Conservation (phyloP, 2,888 invertebrate species). For the Pteria penguin region DNA sequence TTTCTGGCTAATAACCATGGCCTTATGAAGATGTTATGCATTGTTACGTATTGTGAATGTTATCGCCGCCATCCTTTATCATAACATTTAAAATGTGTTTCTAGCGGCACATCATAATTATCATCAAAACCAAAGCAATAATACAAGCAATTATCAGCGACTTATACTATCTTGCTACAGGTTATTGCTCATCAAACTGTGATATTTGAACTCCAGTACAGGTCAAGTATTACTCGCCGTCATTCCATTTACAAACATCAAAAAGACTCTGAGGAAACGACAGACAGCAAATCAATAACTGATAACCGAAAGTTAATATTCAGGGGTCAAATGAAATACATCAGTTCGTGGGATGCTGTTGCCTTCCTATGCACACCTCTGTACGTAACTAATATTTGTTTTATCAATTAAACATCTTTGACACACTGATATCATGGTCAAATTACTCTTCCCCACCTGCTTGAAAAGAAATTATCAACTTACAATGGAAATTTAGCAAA, state of each 20-base stretch:
- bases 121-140: too few relatives aligned
- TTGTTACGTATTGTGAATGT: too few relatives aligned
- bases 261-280: not conserved
- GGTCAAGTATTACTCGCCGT: slow-evolving; percentile 72
- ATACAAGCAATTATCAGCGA: too few relatives aligned
- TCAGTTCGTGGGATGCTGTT: slow-evolving; percentile 89
- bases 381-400: slow-evolving; percentile 83
- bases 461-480: too few relatives aligned
- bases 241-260: not conserved
- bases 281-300: not conserved
- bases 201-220: slow-evolving; percentile 89
- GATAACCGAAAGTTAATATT: slow-evolving; percentile 76
- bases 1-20: too few relatives aligned
- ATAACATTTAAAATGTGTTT: too few relatives aligned
- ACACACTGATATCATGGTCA: not conserved
- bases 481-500: too few relatives aligned
- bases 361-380: slow-evolving; percentile 93
- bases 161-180: too few relatives aligned
- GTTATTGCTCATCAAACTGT: slow-evolving; percentile 75
- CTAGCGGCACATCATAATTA: too few relatives aligned
- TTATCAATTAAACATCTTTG: not conserved
- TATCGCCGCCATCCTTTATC: too few relatives aligned
- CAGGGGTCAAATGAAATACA: slow-evolving; percentile 91
- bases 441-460: not conserved
- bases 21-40: too few relatives aligned